These are phyloP conservation scores for Achlya flavicornis DNA, from an alignment of 2,888 invertebrate species.

Conservation along the genomic window DNA sequence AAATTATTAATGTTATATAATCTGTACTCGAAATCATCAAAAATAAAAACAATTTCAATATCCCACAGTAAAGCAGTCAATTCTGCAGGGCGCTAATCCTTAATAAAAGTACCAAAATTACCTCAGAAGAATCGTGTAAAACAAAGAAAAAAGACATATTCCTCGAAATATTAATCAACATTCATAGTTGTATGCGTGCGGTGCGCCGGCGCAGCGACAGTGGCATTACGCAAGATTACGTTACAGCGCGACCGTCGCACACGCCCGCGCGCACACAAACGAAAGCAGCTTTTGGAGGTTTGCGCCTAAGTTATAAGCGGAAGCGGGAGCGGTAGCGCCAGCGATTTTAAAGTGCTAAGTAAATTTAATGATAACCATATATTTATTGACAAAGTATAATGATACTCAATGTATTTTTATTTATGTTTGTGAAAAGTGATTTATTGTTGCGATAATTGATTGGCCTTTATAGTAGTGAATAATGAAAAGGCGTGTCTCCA, in stretches of 20 bases:
- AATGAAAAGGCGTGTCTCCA: background rate
- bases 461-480: background rate
- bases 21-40: background rate
- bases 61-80: background rate
- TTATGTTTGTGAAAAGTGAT: background rate
- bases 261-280: constrained; percentile 49
- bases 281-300: constrained; percentile 55
- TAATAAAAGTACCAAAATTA: background rate
- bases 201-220: constrained; percentile 47
- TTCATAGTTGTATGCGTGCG: constrained; percentile 18
- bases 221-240: constrained; percentile 68
- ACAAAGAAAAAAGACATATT: background rate
- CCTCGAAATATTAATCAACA: constrained; percentile 42
- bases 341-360: background rate
- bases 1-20: background rate
- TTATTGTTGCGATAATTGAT: background rate
- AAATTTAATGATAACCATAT: too few relatives aligned
- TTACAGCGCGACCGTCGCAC: constrained; percentile 50
- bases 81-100: background rate
- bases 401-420: too few relatives aligned
- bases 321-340: constrained; percentile 37
- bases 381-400: too few relatives aligned
- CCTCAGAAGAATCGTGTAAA: background rate
- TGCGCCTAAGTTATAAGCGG: constrained; percentile 34
- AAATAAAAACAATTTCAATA: too few relatives aligned